Evolutionary conservation across 1,140 invertebrate genomes (phyloP).

Genomic region (Drosophila orena): DNA sequence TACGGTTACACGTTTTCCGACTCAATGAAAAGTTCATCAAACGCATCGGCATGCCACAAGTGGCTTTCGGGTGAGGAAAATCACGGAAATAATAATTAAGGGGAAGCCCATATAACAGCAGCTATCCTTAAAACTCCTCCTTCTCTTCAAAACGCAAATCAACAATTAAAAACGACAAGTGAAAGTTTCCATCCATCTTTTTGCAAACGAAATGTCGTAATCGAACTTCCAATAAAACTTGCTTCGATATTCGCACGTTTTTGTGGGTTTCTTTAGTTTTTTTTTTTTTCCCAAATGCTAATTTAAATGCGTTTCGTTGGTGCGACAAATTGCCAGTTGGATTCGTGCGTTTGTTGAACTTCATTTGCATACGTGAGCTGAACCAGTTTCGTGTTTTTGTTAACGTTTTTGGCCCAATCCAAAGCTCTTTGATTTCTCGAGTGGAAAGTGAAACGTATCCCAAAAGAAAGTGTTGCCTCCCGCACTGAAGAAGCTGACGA

Average conservation of each 20-base stretch:
- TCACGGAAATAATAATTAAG: conserved; percentile 33
- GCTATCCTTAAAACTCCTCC: conserved; percentile 38
- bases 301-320: conserved; percentile 67
- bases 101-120: conserved; percentile 21
- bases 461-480: conserved; percentile 66
- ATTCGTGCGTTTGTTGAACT: conserved; percentile 73
- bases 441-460: conserved; percentile 67
- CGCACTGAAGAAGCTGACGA: background rate
- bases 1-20: conserved; percentile 57
- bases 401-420: conserved; percentile 22
- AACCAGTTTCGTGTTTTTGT: conserved; percentile 47
- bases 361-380: conserved; percentile 70
- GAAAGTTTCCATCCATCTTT: conserved; percentile 62
- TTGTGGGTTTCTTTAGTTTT: conserved; percentile 17
- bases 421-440: conserved; percentile 33
- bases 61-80: conserved; percentile 7
- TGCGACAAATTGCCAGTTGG: conserved; percentile 70
- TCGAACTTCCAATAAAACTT: conserved; percentile 56
- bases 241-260: conserved; percentile 69
- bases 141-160: conserved; percentile 21
- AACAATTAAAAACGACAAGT: conserved; percentile 69
- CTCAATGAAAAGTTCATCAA: conserved; percentile 72
- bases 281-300: conserved; percentile 42
- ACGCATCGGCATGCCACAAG: conserved; percentile 59
- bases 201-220: conserved; percentile 57